Conservation (phyloP, 2,113 vertebrate species). For the Vanacampus margaritifer region DNA sequence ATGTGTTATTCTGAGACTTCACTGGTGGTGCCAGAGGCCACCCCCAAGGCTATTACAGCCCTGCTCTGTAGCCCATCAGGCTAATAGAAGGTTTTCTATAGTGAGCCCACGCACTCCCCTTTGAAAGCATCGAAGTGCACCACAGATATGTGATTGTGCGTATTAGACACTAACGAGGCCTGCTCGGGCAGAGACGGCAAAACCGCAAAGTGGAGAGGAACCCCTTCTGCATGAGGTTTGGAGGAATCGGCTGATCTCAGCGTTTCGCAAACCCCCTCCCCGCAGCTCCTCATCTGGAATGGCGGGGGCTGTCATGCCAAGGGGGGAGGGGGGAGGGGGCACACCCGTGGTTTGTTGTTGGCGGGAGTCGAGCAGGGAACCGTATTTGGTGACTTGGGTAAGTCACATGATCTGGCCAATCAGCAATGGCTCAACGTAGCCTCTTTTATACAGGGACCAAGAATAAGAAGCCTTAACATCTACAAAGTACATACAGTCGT, state of each 20-base stretch:
- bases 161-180: conserved; percentile 33
- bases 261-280: conserved; percentile 33
- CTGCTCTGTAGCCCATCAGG: conserved; percentile 4
- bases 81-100: conserved; percentile 10
- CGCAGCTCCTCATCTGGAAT: conserved; percentile 30
- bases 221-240: conserved; percentile 43
- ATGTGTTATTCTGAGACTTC: background rate
- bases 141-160: conserved; percentile 42
- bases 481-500: too few relatives aligned
- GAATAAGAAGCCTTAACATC: background rate
- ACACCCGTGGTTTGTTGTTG: background rate
- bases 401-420: background rate
- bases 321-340: background rate
- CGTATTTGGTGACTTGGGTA: background rate
- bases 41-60: background rate
- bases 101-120: conserved; percentile 15
- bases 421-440: background rate
- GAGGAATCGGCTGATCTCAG: conserved; percentile 64
- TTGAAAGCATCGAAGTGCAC: conserved; percentile 41
- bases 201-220: conserved; percentile 55
- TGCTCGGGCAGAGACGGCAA: conserved; percentile 38
- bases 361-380: background rate
- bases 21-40: background rate
- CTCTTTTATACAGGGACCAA: background rate
- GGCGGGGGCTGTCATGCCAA: conserved; percentile 39